Evolutionary conservation across 2,797 vertebrate genomes (phyloP), one percentile per base, ranked within the genome.

Genomic region (Syngnathus acus): DNA sequence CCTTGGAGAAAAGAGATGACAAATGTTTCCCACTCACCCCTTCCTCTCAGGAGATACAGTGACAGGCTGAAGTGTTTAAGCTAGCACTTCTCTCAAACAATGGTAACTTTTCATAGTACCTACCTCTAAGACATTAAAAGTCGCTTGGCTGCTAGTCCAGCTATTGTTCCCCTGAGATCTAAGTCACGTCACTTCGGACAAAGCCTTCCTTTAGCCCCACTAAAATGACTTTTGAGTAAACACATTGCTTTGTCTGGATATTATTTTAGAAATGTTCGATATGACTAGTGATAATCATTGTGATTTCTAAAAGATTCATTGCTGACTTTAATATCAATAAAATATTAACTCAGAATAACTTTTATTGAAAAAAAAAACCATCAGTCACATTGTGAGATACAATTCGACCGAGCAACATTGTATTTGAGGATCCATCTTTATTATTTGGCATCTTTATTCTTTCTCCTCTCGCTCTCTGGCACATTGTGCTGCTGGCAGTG

Each of bases 271-370:
- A 23, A 60, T 39, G 37, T 59, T 9, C 6, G 4, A 2, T 58
- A 37, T 17, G 37, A 42, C 14, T 59, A 4, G 17, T n/a, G 11
- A 74, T 55, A 32, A 55, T 55, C 6, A 55, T 79, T 84, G 70
- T 0, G 21, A 67, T 57, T 57, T 62, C 69, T 72, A 57, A 17
- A 16, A 83, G 70, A 76, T 5, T 13, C 75, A 75, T 83, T 68
- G 68, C 69, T 76, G 70, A 86, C 73, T 71, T 68, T 23, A 67
- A 71, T 72, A 87, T 87, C 68, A 55, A 86, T 71, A 55, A 53
- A 65, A 66, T 70, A 62, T 68, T 82, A 63, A 74, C 67, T 72
- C 68, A 72, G 55, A 23, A 71, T 72, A 66, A 60, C 40, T 39
- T 19, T 48, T 65, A 69, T 47, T 76, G 48, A 73, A 77, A 9